Evolutionary conservation across 1,140 invertebrate species (phyloP), one percentile per base, ranked within the genome.

Genomic region (Chironomus tepperi): DNA sequence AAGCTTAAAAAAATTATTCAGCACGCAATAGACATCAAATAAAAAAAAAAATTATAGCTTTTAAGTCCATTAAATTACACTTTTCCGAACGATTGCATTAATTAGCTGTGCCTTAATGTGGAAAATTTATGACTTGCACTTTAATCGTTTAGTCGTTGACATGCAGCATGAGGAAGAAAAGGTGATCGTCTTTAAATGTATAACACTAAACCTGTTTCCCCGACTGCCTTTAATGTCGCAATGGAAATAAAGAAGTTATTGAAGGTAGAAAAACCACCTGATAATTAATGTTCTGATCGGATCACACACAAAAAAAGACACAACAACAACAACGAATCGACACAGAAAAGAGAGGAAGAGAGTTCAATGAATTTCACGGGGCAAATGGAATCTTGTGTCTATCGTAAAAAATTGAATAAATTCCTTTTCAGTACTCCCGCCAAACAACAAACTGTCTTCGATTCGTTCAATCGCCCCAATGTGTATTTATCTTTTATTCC

Each of bases 161-260:
- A 57, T 57, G n/a, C 12, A 57, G 15, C 12, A 57, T 57, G 47
- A 57, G 47, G 47, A n/a, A 15, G 12, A n/a, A 57, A 57, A 57
- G 47, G 47, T 57, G 47, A 57, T 15, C 47, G 47, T 57, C 47
- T 57, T 57, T 5, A 57, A 57, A 57, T 57, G 12, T 57, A n/a
- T 57, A 57, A 57, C 47, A 57, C 47, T 57, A 57, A 57, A 57
- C 47, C 47, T n/a, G 47, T 57, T 57, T n/a, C n/a, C n/a, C n/a
- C 12, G 15, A n/a, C n/a, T 57, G 12, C 5, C 12, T n/a, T n/a
- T n/a, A 12, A 57, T 57, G 47, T 57, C 47, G 47, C 47, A 57
- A 9, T n/a, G 12, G 5, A n/a, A 57, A 47, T 47, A 9, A 12
- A 47, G 43, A 12, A 15, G 9, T 7, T 43, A 47, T 12, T 47